These are phyloP conservation scores for Trachelus stipa DNA, from an alignment of 2,888 invertebrate genomes.

Conservation along the genomic window DNA sequence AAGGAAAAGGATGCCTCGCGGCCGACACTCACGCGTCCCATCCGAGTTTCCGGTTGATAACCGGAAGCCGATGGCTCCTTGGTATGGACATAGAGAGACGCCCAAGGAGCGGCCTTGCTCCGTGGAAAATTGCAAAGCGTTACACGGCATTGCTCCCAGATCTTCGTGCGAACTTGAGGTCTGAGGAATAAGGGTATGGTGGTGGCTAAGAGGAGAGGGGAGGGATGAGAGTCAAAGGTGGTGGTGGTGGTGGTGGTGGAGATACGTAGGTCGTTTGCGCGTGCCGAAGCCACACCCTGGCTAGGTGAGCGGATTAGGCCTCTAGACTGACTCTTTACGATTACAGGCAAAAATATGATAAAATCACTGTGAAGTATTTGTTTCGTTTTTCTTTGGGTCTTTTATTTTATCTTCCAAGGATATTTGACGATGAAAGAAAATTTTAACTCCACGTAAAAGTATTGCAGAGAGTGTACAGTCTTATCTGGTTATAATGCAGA, in stretches of 20 bases:
- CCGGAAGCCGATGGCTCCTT: neutral
- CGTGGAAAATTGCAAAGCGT: neutral
- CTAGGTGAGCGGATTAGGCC: conserved; percentile 11
- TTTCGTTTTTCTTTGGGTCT: neutral
- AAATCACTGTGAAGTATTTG: neutral
- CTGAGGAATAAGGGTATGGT: neutral
- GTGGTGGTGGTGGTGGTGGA: conserved; percentile 18
- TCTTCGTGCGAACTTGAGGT: neutral
- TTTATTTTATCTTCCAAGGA: neutral
- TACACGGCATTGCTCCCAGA: neutral
- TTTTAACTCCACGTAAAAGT: too few relatives aligned
- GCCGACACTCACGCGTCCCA: neutral
- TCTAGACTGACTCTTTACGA: neutral
- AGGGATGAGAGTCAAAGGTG: conserved; percentile 22
- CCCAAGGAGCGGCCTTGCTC: neutral
- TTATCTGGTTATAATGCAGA: too few relatives aligned
- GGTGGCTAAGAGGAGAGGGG: neutral
- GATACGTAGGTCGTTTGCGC: conserved; percentile 26
- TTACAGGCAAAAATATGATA: neutral
- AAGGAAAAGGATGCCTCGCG: neutral
- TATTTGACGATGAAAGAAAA: neutral
- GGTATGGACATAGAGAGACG: neutral
- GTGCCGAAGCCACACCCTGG: conserved; percentile 35
- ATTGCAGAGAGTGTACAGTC: too few relatives aligned
- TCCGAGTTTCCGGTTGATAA: neutral